phyloP scores from a whole-genome alignment of 2,888 invertebrate species.

The Agrochola lychnidis region DNA sequence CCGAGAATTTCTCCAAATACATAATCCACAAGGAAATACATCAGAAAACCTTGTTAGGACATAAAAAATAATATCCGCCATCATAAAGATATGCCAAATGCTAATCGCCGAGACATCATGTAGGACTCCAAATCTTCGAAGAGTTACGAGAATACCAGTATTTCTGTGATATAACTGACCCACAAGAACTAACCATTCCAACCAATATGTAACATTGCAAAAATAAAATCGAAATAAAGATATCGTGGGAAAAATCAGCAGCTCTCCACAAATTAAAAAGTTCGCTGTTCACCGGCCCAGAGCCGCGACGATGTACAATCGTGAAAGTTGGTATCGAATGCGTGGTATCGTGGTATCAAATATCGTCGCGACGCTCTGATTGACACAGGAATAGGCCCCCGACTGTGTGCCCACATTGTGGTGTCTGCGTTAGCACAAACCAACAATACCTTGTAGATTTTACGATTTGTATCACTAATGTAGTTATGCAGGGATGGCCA shows the following conservation, averaged over 20 bases:
- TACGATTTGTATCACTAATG: conserved; percentile 47
- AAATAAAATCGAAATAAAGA: conserved; percentile 32
- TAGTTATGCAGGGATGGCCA: conserved; percentile 22
- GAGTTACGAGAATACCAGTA: neutral
- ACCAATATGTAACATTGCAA: conserved; percentile 36
- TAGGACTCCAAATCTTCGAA: neutral
- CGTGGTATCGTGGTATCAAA: conserved; percentile 68
- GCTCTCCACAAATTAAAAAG: conserved; percentile 55
- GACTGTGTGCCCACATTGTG: conserved; percentile 42
- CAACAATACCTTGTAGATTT: conserved; percentile 49
- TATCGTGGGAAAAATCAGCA: conserved; percentile 58
- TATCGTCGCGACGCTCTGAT: conserved; percentile 72
- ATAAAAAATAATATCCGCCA: neutral
- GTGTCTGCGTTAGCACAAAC: conserved; percentile 41
- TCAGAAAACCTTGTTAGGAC: neutral
- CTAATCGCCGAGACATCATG: neutral
- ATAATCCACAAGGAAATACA: neutral
- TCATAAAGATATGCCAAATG: neutral
- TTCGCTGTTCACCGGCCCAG: conserved; percentile 41
- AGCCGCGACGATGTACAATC: conserved; percentile 55
- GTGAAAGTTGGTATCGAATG: conserved; percentile 74
- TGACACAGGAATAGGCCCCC: conserved; percentile 67
- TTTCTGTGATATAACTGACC: conserved; percentile 14
- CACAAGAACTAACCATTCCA: conserved; percentile 13
- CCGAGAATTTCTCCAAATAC: too few species aligned